A percentile compares a stretch with the other conserved stretches of the same genome.
Evolutionary conservation across 2,113 vertebrate genomes (phyloP).

Genomic region (Clarias macrocephalus): DNA sequence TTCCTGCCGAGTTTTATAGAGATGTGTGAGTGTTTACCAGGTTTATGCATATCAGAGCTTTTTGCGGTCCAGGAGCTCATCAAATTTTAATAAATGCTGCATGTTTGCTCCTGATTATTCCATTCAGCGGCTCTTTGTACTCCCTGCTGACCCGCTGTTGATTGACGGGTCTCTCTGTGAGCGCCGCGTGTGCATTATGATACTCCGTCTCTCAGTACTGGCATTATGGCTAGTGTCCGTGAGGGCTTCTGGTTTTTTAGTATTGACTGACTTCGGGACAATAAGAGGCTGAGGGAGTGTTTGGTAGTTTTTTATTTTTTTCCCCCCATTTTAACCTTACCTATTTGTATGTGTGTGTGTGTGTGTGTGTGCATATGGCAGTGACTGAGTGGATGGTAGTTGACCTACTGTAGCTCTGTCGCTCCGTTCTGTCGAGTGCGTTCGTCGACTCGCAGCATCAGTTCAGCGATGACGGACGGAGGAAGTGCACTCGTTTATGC

Average conservation of each 20-base stretch:
- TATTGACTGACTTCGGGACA: slow-evolving; percentile 67
- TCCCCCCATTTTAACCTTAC: neutral
- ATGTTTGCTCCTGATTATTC: slow-evolving; percentile 65
- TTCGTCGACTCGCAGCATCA: neutral
- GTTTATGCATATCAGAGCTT: neutral
- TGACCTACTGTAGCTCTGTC: slow-evolving; percentile 34
- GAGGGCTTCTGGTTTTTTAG: slow-evolving; percentile 56
- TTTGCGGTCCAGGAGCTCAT: slow-evolving; percentile 61
- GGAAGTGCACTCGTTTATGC: slow-evolving; percentile 45
- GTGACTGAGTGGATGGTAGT: slow-evolving; percentile 56
- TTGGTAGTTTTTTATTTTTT: slow-evolving; percentile 51
- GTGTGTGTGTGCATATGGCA: slow-evolving; percentile 48
- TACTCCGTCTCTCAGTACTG: slow-evolving; percentile 54
- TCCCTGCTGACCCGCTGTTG: slow-evolving; percentile 53
- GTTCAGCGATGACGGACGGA: neutral
- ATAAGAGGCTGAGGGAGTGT: slow-evolving; percentile 58
- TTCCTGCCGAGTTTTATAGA: neutral
- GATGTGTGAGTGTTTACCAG: neutral
- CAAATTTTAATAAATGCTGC: slow-evolving; percentile 70
- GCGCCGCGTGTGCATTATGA: slow-evolving; percentile 48
- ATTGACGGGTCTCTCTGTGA: slow-evolving; percentile 36
- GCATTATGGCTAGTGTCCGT: slow-evolving; percentile 58
- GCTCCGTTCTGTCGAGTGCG: slow-evolving; percentile 27
- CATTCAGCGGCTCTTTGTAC: slow-evolving; percentile 60
- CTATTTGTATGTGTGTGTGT: neutral